Evolutionary conservation across 2,888 invertebrate species (phyloP).

Genomic region (Dolomedes plantarius): DNA sequence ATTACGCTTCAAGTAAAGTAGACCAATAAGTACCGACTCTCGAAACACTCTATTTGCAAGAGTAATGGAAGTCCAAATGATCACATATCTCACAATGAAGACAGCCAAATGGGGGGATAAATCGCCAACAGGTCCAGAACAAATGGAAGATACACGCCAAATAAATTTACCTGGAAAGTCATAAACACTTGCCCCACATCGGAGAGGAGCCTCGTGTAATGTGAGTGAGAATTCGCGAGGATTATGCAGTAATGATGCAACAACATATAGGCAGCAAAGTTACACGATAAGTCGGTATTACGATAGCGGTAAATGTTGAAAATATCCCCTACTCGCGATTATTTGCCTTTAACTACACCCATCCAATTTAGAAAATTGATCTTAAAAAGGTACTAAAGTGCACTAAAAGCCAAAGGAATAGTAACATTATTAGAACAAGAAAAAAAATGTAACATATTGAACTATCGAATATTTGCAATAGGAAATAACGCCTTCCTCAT

Average conservation of each 20-base stretch:
- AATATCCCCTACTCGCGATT: neutral
- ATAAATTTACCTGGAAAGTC: conserved; percentile 9
- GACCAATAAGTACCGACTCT: neutral
- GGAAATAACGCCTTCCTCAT: too few relatives aligned
- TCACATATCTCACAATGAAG: neutral
- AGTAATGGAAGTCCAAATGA: conserved; percentile 7
- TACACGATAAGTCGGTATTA: too few relatives aligned
- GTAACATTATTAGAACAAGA: too few relatives aligned
- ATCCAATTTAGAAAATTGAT: too few relatives aligned
- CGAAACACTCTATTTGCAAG: neutral
- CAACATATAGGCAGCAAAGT: neutral
- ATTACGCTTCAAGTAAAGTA: neutral
- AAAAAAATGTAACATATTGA: too few relatives aligned
- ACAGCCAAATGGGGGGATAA: neutral
- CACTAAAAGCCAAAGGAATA: too few relatives aligned
- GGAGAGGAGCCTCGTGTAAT: neutral
- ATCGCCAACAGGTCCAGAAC: neutral
- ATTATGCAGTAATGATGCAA: neutral
- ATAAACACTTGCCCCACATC: neutral
- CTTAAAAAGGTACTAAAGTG: too few relatives aligned
- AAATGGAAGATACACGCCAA: neutral
- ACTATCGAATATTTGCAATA: too few relatives aligned
- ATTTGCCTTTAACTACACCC: too few relatives aligned
- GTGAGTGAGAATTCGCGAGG: neutral
- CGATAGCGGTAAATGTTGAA: neutral